These are phyloP conservation scores for Samia ricini DNA, from an alignment of 1,140 invertebrate species.

Conservation along the genomic window DNA sequence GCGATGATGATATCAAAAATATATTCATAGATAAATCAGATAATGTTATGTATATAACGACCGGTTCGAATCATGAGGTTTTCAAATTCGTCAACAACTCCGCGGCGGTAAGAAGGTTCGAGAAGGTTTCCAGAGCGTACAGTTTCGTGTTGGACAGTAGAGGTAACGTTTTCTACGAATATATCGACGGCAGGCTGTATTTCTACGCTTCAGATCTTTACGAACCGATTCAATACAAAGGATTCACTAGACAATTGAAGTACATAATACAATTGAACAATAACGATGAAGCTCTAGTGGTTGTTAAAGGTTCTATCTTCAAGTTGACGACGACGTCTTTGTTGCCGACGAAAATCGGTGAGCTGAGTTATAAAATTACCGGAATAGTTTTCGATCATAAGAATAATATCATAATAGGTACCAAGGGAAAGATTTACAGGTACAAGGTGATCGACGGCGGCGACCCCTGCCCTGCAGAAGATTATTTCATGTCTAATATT, in stretches of 20 bases:
- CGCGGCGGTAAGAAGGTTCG: constrained; percentile 60
- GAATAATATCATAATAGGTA: constrained; percentile 65
- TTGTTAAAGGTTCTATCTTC: constrained; percentile 60
- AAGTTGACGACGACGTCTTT: constrained; percentile 50
- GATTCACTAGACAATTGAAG: constrained; percentile 61
- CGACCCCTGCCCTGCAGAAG: constrained; percentile 61
- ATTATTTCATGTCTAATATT: constrained; percentile 66
- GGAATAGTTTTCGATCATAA: constrained; percentile 60
- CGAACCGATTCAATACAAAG: constrained; percentile 68
- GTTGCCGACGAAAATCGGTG: constrained; percentile 57
- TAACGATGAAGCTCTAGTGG: constrained; percentile 61
- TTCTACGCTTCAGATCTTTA: constrained; percentile 58
- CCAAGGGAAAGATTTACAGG: constrained; percentile 68
- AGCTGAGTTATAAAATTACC: constrained; percentile 63
- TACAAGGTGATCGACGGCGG: constrained; percentile 54
- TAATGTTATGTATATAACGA: constrained; percentile 67
- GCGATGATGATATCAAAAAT: constrained; percentile 59
- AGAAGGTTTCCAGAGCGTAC: constrained; percentile 63
- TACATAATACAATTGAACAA: constrained; percentile 59
- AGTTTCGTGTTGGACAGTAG: constrained; percentile 59
- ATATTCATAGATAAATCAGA: constrained; percentile 66
- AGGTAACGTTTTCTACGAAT: constrained; percentile 66
- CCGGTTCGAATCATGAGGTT: constrained; percentile 56
- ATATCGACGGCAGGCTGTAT: constrained; percentile 62
- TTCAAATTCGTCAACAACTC: constrained; percentile 61